A percentile compares a stretch with the other conserved stretches of the same genome.
Evolutionary conservation across 2,113 vertebrate genomes (phyloP).

Genomic region (Saccopteryx bilineata): DNA sequence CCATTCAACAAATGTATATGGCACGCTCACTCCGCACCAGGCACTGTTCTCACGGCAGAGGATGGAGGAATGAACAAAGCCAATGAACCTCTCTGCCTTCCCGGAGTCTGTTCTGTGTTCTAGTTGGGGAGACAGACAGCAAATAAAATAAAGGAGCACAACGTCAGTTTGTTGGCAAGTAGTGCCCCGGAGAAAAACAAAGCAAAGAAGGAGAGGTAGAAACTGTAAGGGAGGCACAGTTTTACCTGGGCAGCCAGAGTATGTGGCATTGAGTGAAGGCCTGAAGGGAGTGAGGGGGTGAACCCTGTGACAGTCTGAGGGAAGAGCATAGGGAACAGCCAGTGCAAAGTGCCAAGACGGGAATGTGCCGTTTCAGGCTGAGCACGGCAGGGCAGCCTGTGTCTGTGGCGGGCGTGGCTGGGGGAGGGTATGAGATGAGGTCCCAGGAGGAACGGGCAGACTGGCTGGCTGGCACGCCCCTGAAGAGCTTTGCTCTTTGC

Average conservation of each 20-base stretch:
- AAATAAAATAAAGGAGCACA: neutral
- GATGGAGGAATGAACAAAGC: neutral
- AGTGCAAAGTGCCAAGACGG: neutral
- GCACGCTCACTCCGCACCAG: neutral
- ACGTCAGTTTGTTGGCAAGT: neutral
- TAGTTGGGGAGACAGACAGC: neutral
- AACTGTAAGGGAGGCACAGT: neutral
- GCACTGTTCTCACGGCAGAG: neutral
- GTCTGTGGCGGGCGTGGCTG: neutral
- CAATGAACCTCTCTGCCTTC: neutral
- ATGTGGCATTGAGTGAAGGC: neutral
- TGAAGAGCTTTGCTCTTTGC: neutral
- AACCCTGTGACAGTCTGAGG: neutral
- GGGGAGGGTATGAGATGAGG: neutral
- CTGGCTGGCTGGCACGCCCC: neutral
- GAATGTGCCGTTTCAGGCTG: accelerated
- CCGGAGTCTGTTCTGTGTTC: neutral
- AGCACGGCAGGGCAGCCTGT: neutral
- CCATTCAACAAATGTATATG: neutral
- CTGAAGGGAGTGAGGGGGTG: neutral
- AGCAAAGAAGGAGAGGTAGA: neutral
- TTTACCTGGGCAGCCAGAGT: neutral
- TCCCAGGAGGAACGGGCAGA: neutral
- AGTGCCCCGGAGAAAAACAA: neutral
- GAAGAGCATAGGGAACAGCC: neutral